These are phyloP conservation scores for Salpingus planirostris DNA, from an alignment of 2,888 invertebrate genomes.

Conservation along the genomic window DNA sequence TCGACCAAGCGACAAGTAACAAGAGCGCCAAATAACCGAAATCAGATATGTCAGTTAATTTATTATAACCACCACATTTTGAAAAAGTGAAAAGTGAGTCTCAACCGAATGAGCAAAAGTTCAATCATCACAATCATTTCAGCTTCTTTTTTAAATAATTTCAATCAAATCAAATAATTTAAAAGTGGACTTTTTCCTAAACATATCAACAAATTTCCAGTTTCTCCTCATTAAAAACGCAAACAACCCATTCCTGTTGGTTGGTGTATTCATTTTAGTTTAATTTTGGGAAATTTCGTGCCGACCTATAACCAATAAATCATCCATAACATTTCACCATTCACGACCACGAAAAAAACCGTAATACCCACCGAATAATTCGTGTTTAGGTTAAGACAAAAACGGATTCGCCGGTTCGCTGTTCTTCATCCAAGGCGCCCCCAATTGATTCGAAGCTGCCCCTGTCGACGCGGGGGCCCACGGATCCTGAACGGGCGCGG, in stretches of 20 bases:
- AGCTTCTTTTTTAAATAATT: background rate
- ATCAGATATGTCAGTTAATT: conserved; percentile 16
- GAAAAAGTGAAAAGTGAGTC: conserved; percentile 5
- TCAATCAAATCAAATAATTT: background rate
- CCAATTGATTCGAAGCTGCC: conserved; percentile 37
- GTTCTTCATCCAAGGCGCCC: conserved; percentile 36
- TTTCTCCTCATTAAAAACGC: no score
- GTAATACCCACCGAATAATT: no score
- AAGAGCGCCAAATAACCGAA: no score
- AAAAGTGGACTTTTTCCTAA: background rate
- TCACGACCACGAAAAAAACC: no score
- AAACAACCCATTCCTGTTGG: no score
- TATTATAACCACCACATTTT: conserved; percentile 11
- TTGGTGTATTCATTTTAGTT: no score
- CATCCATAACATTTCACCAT: no score
- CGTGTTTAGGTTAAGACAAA: conserved; percentile 54
- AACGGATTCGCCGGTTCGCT: conserved; percentile 51
- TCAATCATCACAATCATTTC: no score
- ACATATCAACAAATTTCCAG: no score
- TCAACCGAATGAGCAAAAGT: conserved; percentile 15
- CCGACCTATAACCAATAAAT: no score
- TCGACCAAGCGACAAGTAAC: conserved; percentile 8
- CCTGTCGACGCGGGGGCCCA: conserved; percentile 41
- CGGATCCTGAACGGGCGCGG: conserved; percentile 31
- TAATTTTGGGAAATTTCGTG: no score